phyloP scores from a whole-genome alignment of 2,888 invertebrate genomes.

The Agelastica alni region DNA sequence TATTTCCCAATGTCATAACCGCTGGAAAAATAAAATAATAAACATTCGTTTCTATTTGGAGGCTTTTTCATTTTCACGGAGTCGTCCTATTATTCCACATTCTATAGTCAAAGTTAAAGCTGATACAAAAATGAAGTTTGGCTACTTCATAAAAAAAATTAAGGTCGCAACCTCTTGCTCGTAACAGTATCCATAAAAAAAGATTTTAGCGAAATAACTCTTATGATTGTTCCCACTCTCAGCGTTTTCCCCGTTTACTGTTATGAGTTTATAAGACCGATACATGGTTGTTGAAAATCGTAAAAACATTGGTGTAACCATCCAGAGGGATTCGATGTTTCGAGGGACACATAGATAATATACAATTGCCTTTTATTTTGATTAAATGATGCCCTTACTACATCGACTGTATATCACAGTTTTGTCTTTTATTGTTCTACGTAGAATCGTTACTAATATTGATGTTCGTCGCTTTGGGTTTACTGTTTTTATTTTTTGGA shows the following conservation, averaged over 20 bases:
- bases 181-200: slow-evolving; percentile 16
- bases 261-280: slow-evolving; percentile 46
- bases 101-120: neutral
- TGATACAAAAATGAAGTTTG: neutral
- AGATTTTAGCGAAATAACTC: slow-evolving; percentile 18
- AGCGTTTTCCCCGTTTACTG: slow-evolving; percentile 1
- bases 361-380: slow-evolving; percentile 40
- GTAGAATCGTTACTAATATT: slow-evolving; percentile 17
- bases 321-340: slow-evolving; percentile 31
- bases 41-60: no score
- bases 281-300: slow-evolving; percentile 41
- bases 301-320: slow-evolving; percentile 40
- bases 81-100: no score
- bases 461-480: neutral
- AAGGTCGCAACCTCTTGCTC: slow-evolving; percentile 9
- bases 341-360: slow-evolving; percentile 39
- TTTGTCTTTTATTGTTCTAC: slow-evolving; percentile 25
- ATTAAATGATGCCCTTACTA: slow-evolving; percentile 38
- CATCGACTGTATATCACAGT: slow-evolving; percentile 19
- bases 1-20: no score
- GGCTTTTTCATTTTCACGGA: no score
- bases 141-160: slow-evolving; percentile 12
- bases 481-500: neutral
- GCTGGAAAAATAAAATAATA: no score
- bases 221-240: slow-evolving; percentile 11